These are phyloP conservation scores for Neodiprion lecontei DNA, from an alignment of 1,140 invertebrate genomes.

Conservation along the genomic window DNA sequence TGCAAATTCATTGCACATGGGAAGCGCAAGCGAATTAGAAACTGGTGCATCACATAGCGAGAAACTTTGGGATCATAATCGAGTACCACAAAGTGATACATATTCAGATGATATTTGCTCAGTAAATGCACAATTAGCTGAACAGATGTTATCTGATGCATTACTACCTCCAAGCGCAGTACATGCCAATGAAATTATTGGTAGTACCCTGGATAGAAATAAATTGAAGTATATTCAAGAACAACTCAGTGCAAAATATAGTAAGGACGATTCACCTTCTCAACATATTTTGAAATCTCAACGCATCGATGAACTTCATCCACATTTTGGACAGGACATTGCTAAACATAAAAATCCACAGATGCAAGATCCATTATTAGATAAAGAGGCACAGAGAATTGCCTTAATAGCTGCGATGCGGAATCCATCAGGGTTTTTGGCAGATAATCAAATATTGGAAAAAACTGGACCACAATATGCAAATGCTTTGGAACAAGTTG, in stretches of 20 bases:
- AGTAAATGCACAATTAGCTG: conserved; percentile 33
- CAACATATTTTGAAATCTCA: conserved; percentile 11
- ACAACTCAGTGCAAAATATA: conserved; percentile 50
- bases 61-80: not conserved
- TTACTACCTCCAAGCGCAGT: conserved; percentile 46
- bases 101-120: not conserved
- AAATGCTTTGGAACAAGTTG: not conserved
- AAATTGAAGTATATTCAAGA: conserved; percentile 47
- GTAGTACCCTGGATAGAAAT: conserved; percentile 49
- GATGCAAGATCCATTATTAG: not conserved
- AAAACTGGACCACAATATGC: not conserved
- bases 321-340: not conserved
- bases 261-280: conserved; percentile 30
- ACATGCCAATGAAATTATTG: conserved; percentile 45
- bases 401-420: conserved; percentile 19
- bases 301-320: not conserved
- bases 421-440: conserved; percentile 10
- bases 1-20: not conserved
- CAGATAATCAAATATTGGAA: not conserved
- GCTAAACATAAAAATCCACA: not conserved
- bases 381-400: conserved; percentile 16
- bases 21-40: not conserved
- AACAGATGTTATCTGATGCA: conserved; percentile 46
- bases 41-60: not conserved
- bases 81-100: not conserved